phyloP scores from a whole-genome alignment of 1,140 invertebrate genomes.

The Venustaconcha ellipsiformis region DNA sequence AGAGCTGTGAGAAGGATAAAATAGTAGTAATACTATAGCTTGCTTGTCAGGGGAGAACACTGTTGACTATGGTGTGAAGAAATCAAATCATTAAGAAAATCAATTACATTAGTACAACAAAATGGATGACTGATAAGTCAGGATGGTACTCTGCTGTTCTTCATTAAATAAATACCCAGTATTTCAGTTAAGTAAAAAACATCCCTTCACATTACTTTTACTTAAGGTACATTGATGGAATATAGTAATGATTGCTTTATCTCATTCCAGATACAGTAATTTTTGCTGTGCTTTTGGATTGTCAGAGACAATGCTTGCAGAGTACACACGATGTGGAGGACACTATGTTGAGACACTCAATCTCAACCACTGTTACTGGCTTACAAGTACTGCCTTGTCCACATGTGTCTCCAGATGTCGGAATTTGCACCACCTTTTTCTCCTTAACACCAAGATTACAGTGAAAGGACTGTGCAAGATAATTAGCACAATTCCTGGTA shows the following conservation, averaged over 20 bases:
- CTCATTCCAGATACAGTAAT: conserved; percentile 18
- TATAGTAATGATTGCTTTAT: conserved; percentile 1
- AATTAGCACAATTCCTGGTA: conserved; percentile 29
- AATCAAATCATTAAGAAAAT: no score
- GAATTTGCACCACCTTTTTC: conserved; percentile 38
- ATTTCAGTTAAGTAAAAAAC: no score
- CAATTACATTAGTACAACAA: no score
- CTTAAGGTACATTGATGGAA: no score
- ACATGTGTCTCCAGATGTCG: conserved; percentile 35
- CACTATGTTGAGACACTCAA: conserved; percentile 42
- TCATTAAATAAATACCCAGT: no score
- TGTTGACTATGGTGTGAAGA: no score
- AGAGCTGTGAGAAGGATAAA: no score
- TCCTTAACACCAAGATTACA: conserved; percentile 44
- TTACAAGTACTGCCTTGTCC: conserved; percentile 30
- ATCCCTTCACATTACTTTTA: no score
- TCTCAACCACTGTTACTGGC: conserved; percentile 55
- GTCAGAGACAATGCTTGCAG: conserved; percentile 26
- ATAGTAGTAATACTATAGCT: no score
- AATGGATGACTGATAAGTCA: no score
- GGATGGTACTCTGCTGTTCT: no score
- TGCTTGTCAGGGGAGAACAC: no score
- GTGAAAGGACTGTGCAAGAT: conserved; percentile 33
- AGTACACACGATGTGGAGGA: conserved; percentile 27
- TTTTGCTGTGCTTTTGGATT: conserved; percentile 27